Evolutionary conservation across 2,113 vertebrate species (phyloP).

Genomic region (Neomonachus schauinslandi): DNA sequence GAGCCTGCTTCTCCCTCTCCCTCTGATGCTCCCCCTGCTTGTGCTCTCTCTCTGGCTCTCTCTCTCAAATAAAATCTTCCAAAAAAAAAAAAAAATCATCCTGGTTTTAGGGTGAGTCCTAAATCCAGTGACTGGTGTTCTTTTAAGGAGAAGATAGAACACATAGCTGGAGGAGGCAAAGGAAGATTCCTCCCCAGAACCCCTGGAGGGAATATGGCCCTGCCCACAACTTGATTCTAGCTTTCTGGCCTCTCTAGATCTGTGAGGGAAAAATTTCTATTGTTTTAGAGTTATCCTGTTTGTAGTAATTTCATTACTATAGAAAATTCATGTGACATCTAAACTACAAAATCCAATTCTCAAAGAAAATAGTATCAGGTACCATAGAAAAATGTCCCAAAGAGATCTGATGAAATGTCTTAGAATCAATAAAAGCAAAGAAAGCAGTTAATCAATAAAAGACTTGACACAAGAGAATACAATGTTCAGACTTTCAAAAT

Average conservation of each 20-base stretch:
- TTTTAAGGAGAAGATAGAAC: not conserved
- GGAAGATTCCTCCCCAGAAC: not conserved
- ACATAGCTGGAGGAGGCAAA: not conserved
- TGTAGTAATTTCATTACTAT: not conserved
- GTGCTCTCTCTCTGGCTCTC: not conserved
- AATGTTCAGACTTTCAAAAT: conserved; percentile 17
- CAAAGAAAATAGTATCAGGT: not conserved
- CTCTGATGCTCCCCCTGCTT: not conserved
- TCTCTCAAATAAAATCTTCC: not conserved
- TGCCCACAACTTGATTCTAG: not conserved
- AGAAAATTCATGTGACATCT: not conserved
- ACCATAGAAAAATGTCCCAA: not conserved
- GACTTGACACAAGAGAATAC: not conserved
- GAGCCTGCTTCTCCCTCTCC: not conserved
- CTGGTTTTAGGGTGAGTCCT: not conserved
- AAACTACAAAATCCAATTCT: not conserved
- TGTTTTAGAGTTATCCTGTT: not conserved
- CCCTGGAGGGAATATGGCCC: not conserved
- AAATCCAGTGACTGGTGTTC: not conserved
- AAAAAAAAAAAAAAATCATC: not conserved
- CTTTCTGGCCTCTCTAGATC: not conserved
- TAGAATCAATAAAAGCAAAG: not conserved
- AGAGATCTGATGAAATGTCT: not conserved
- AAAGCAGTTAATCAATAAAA: conserved; percentile 6
- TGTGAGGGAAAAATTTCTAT: not conserved